Evolutionary conservation across 2,888 invertebrate genomes (phyloP).

Genomic region (Pogonocherus hispidulus): DNA sequence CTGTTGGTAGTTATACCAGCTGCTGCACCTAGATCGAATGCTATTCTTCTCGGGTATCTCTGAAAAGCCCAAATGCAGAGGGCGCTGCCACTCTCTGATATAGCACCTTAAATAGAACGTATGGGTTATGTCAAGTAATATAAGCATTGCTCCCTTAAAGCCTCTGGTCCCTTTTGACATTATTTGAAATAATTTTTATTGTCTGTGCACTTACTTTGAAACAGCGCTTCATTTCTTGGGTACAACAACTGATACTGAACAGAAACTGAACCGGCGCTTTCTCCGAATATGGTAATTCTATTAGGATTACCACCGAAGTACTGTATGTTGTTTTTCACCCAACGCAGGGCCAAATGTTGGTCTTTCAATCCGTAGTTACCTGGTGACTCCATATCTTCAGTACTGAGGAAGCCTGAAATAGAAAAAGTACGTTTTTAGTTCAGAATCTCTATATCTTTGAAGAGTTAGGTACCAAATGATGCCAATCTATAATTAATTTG

Average conservation of each 20-base stretch:
- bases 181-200: no score
- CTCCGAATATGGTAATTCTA: conserved; percentile 52
- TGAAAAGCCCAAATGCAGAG: conserved; percentile 58
- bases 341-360: conserved; percentile 52
- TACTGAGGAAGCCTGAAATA: conserved; percentile 54
- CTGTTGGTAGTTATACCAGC: conserved; percentile 45
- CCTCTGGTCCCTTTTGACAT: no score
- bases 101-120: conserved; percentile 51
- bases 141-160: background rate
- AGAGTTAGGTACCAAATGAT: conserved; percentile 51
- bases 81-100: conserved; percentile 62
- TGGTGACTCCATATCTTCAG: conserved; percentile 52
- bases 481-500: conserved; percentile 59
- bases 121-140: no score
- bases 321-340: conserved; percentile 52
- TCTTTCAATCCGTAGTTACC: conserved; percentile 58
- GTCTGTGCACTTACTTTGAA: conserved; percentile 49
- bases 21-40: conserved; percentile 51
- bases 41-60: conserved; percentile 51
- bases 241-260: conserved; percentile 51
- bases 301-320: conserved; percentile 55
- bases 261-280: conserved; percentile 55
- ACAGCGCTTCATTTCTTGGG: conserved; percentile 50
- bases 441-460: background rate
- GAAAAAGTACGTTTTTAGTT: background rate